These are phyloP conservation scores for Girardia tigrina DNA, from an alignment of 2,888 invertebrate genomes.

Conservation along the genomic window DNA sequence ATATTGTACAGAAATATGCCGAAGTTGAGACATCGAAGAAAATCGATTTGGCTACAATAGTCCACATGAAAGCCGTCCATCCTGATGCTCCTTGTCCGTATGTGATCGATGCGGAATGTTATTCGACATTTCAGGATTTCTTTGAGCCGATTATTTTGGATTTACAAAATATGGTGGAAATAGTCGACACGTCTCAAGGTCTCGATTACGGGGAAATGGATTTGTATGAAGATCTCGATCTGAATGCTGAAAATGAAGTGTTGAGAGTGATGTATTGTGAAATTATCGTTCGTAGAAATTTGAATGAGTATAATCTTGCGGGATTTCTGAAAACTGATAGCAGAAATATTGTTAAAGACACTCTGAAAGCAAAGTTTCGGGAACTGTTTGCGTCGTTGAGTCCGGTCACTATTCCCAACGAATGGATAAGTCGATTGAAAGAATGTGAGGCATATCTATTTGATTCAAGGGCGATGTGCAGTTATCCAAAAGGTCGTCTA, in stretches of 20 bases:
- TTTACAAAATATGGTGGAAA: background rate
- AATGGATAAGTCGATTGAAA: background rate
- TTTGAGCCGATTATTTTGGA: background rate
- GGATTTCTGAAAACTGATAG: background rate
- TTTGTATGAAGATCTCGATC: background rate
- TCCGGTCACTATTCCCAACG: background rate
- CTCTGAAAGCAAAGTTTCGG: background rate
- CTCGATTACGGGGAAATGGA: background rate
- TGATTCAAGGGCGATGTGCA: background rate
- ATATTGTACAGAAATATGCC: background rate
- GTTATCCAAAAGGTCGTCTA: conserved; percentile 5
- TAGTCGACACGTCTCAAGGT: background rate
- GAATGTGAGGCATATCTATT: background rate
- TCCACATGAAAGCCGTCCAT: background rate
- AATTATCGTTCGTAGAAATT: conserved; percentile 9
- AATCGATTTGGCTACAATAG: background rate
- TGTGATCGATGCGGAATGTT: background rate
- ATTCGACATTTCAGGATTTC: background rate
- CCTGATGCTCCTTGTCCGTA: background rate
- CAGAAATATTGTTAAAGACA: background rate
- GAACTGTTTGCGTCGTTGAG: background rate
- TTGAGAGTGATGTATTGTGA: conserved; percentile 3
- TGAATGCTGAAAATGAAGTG: background rate
- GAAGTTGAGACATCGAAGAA: background rate
- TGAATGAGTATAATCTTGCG: background rate